phyloP scores from a whole-genome alignment of 2,888 invertebrate species.

The Tenthredo notha region DNA sequence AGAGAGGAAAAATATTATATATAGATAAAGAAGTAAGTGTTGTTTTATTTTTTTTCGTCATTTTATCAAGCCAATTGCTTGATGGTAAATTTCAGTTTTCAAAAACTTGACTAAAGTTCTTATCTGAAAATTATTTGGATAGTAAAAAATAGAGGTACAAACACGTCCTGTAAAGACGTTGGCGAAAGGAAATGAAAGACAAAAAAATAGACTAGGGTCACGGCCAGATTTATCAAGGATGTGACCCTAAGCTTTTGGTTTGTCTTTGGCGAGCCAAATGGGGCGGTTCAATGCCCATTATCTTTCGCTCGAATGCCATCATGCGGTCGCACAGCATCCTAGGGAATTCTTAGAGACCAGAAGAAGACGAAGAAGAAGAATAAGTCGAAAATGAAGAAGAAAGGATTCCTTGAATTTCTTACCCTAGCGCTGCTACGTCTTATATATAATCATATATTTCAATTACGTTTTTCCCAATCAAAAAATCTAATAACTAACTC shows the following conservation, averaged over 20 bases:
- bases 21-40: no score
- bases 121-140: neutral
- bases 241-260: conserved; percentile 19
- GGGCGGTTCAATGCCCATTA: conserved; percentile 26
- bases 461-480: neutral
- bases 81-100: no score
- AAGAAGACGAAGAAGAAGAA: neutral
- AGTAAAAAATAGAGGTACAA: neutral
- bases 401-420: neutral
- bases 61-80: no score
- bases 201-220: neutral
- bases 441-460: neutral
- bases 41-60: no score
- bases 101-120: no score
- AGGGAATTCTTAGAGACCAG: neutral
- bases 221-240: conserved; percentile 22
- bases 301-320: conserved; percentile 9
- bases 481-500: neutral
- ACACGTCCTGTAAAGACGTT: neutral
- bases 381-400: neutral
- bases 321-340: neutral
- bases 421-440: neutral
- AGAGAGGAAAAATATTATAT: no score
- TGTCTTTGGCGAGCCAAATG: conserved; percentile 22
- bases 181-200: neutral